Evolutionary conservation across 2,888 invertebrate species (phyloP).

Genomic region (Hypolimnas misippus): DNA sequence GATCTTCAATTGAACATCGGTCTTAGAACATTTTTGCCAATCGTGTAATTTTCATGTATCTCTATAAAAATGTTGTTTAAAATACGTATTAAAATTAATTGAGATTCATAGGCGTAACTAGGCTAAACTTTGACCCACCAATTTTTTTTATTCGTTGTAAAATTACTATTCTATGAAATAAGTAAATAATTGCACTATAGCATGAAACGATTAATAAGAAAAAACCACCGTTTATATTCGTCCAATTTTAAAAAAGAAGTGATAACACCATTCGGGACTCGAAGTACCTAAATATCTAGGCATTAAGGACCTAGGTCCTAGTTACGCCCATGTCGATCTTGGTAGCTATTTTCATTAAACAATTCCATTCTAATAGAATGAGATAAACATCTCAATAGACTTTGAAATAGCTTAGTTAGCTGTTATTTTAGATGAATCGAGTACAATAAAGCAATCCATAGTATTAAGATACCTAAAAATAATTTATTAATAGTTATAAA

Average conservation of each 20-base stretch:
- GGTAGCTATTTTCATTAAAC: conserved; percentile 25
- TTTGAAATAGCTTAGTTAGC: conserved; percentile 33
- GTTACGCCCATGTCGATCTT: conserved; percentile 15
- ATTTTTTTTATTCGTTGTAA: too few relatives aligned
- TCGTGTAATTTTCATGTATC: conserved; percentile 8
- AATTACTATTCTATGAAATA: too few relatives aligned
- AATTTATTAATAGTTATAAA: conserved; percentile 56
- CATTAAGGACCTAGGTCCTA: neutral
- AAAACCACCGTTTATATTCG: too few relatives aligned
- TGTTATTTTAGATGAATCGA: conserved; percentile 60
- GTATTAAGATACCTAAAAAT: conserved; percentile 59
- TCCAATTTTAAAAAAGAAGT: too few relatives aligned
- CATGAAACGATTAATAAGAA: too few relatives aligned
- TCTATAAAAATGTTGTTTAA: neutral
- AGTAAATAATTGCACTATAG: too few relatives aligned
- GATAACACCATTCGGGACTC: too few relatives aligned
- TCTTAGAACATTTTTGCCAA: conserved; percentile 3
- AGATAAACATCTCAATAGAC: conserved; percentile 26
- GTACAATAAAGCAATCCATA: conserved; percentile 75
- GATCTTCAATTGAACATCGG: neutral
- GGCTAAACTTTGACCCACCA: neutral
- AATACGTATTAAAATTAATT: neutral
- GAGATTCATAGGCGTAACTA: conserved; percentile 9
- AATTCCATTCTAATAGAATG: conserved; percentile 13
- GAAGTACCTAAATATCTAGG: too few relatives aligned